Evolutionary conservation across 2,797 vertebrate species (phyloP).

Genomic region (Smutsia temminckii): DNA sequence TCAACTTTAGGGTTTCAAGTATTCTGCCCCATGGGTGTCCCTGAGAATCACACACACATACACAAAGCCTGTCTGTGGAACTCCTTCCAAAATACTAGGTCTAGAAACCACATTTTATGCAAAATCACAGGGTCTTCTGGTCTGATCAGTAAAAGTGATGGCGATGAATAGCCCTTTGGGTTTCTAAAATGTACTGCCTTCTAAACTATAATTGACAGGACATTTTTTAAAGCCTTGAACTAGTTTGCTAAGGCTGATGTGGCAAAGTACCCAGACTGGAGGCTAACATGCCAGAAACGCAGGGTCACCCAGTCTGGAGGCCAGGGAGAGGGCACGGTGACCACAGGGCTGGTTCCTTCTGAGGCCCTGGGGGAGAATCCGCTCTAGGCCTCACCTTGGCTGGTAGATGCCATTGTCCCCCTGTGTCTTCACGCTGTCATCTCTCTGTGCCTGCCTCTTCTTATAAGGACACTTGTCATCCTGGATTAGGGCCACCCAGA

Average conservation of each 20-base stretch:
- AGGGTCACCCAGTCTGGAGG: neutral
- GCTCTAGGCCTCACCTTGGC: neutral
- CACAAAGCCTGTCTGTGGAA: neutral
- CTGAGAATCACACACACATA: no score
- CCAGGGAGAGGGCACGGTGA: neutral
- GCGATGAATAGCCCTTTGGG: neutral
- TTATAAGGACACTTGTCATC: accelerated
- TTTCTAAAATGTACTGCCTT: neutral
- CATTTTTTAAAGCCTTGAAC: neutral
- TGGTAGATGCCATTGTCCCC: accelerated
- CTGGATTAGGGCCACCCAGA: neutral
- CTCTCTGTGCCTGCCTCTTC: neutral
- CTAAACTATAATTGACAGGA: neutral
- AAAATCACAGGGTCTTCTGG: neutral
- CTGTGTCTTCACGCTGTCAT: neutral
- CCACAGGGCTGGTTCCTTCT: accelerated
- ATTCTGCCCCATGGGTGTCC: accelerated
- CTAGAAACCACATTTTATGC: neutral
- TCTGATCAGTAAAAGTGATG: neutral
- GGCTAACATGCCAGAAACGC: neutral
- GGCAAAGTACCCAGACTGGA: neutral
- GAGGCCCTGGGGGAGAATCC: neutral
- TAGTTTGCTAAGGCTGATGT: neutral
- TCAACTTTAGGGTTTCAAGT: accelerated
- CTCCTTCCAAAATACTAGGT: neutral